A percentile compares a stretch with the other conserved stretches of the same genome.
These are phyloP conservation scores for Poeciliopsis gracilis DNA, from an alignment of 2,797 vertebrate species.

Conservation along the genomic window DNA sequence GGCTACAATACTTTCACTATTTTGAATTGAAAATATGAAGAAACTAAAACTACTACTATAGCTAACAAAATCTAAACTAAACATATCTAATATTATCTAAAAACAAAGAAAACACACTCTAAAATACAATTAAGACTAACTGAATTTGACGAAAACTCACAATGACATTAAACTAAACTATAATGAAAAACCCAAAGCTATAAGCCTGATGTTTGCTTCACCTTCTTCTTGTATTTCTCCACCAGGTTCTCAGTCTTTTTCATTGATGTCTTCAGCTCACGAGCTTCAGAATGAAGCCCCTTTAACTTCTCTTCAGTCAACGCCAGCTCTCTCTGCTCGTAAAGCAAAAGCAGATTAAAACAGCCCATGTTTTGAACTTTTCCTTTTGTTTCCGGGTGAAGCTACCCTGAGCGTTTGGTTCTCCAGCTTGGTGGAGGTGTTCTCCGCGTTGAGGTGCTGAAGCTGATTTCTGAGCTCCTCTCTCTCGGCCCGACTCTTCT, in stretches of 20 bases:
- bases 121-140: too few species aligned
- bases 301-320: constrained; percentile 83
- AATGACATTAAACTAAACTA: too few species aligned
- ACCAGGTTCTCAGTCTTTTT: constrained; percentile 85
- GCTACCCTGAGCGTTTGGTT: constrained; percentile 87
- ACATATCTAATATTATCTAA: too few species aligned
- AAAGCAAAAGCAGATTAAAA: not conserved
- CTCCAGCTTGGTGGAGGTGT: constrained; percentile 78
- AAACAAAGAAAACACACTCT: too few species aligned
- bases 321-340: constrained; percentile 56
- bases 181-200: too few species aligned
- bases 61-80: too few species aligned
- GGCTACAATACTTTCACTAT: too few species aligned
- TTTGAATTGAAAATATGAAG: too few species aligned
- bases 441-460: constrained; percentile 79
- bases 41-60: too few species aligned
- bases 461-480: constrained; percentile 81
- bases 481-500: constrained; percentile 78
- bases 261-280: constrained; percentile 82
- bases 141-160: too few species aligned
- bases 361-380: not conserved
- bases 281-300: constrained; percentile 82
- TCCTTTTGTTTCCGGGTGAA: not conserved
- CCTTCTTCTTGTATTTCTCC: constrained; percentile 90
- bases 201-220: constrained; percentile 24